Evolutionary conservation across 2,888 invertebrate genomes (phyloP), one percentile per base, ranked within the genome.

Genomic region (Mycalesis mineus): DNA sequence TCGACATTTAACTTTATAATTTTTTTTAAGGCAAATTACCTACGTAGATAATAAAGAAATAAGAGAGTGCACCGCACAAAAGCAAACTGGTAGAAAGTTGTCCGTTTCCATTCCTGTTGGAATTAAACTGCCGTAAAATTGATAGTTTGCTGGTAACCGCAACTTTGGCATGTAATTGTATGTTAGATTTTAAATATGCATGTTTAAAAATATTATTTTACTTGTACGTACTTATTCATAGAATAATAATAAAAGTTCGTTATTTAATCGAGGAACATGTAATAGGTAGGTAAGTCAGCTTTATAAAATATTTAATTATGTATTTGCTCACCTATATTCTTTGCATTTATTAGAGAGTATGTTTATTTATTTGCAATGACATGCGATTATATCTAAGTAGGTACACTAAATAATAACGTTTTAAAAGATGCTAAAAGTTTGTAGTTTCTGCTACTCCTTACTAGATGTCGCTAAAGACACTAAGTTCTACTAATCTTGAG

Each of bases 1-100:
- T 56, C 69, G 69, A 71, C 73, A 69, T 80, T 82, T 78, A 77
- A 75, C n/a, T 45, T 74, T 80, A 79, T 62, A 81, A 77, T 78
- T 82, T 15, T 47, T 47, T 33, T 47, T 9, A 47, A 44, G 13
- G 33, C 33, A 83, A 72, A 69, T 66, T 73, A 84, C 86, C 85
- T 86, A 85, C 72, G 64, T 60, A 66, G 22, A 22, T 22, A 5
- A 71, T 71, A 72, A 72, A 79, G 75, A 79, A 84, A 82, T 80
- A 81, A 76, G 86, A 87, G 87, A 88, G 87, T 84, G 79, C 68
- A 71, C 78, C 77, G 75, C 77, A 84, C 79, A 83, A 85, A 75
- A 65, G 64, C 63, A 54, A 64, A 65, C 67, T 54, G 60, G 72
- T 80, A 77, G 86, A 88, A 88, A 88, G 85, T 78, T 72, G 62